Evolutionary conservation across 2,113 vertebrate genomes (phyloP), one percentile per base, ranked within the genome.

Genomic region (Ictalurus furcatus): DNA sequence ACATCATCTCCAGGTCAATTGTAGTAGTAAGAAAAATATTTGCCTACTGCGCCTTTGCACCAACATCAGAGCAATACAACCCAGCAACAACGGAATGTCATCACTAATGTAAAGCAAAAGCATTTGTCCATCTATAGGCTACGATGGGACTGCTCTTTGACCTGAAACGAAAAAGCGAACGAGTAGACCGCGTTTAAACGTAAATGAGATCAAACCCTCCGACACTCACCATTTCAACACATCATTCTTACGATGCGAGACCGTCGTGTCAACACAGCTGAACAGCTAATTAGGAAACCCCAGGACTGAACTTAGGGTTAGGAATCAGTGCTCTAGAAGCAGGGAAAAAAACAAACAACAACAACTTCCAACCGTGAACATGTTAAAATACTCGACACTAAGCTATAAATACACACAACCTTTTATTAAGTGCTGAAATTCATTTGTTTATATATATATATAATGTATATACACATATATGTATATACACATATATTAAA

Each of bases 361-460:
- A 40, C 28, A 85, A 25, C 48, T 1, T 48, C 44, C 37, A 7
- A 71, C 59, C n/a, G 71, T 61, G 11, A 88, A 83, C 25, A 73
- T 56, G 5, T 30, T 37, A 58, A 73, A 65, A 79, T 58, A 30
- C 48, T 63, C 58, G 23, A 81, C 78, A 65, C 61, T 65, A 61
- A 79, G 12, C 87, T 94, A 94, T 89, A 95, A 94, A 95, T 93
- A 93, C 90, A 92, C 91, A 91, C 90, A 90, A 63, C 78, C 85
- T 92, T 95, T 94, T 95, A 95, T 95, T 94, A 95, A 92, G 96
- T 96, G 96, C 93, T 93, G 91, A 94, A 94, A 95, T 93, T 91
- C 92, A 93, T 94, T 95, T 94, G 6, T 48, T 48, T 48, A 48
- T 48, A 48, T 48, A 48, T 48, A 48, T 48, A 48, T 48, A 44